phyloP scores from a whole-genome alignment of 2,113 vertebrate genomes.

The Alectura lathami region DNA sequence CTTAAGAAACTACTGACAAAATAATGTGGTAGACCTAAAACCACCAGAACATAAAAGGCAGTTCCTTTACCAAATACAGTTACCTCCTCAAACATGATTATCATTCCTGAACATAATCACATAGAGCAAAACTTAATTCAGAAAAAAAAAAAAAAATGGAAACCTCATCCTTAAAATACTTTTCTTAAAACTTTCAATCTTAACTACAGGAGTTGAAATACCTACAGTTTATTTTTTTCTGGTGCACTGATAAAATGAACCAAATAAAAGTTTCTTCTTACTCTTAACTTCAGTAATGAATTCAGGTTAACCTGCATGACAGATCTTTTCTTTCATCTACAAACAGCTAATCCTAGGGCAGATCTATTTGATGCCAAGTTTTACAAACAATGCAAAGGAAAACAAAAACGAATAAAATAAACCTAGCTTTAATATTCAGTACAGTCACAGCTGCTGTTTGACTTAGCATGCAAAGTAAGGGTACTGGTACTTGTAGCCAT shows the following conservation, averaged over 20 bases:
- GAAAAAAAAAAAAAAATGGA: neutral
- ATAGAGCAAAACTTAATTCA: neutral
- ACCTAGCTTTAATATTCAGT: neutral
- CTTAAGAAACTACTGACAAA: neutral
- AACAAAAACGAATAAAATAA: neutral
- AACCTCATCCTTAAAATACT: neutral
- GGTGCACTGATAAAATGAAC: neutral
- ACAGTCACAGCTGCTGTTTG: neutral
- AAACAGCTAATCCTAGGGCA: neutral
- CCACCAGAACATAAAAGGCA: neutral
- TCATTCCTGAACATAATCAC: neutral
- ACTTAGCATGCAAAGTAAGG: neutral
- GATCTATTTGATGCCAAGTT: neutral
- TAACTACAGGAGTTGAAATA: neutral
- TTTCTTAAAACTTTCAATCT: rapidly evolving
- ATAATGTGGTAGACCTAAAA: neutral
- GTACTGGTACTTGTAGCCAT: neutral
- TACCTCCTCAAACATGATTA: neutral
- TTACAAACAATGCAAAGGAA: neutral
- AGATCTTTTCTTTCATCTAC: neutral
- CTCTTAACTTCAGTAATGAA: neutral
- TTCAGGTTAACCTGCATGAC: neutral
- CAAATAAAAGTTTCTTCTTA: neutral
- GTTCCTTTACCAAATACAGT: neutral
- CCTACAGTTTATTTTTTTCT: neutral